A percentile compares a stretch with the other conserved stretches of the same genome.
Evolutionary conservation across 2,888 invertebrate genomes (phyloP).

Genomic region (Protodeltote pygarga): DNA sequence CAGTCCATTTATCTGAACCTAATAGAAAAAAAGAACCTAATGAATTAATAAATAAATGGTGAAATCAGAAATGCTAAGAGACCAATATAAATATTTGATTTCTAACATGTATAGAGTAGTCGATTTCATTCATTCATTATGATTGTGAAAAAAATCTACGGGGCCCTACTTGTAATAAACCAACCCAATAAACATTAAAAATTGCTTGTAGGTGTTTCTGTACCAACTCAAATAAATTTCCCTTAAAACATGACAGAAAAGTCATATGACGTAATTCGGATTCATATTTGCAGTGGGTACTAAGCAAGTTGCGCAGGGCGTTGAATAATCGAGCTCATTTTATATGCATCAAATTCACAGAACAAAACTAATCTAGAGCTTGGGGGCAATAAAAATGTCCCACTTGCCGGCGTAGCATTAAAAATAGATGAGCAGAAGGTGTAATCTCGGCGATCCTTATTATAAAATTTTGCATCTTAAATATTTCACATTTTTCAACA

Average conservation of each 20-base stretch:
- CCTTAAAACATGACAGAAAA: conserved; percentile 20
- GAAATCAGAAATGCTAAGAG: no score
- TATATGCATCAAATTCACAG: conserved; percentile 85
- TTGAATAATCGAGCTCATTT: conserved; percentile 84
- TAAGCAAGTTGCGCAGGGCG: conserved; percentile 72
- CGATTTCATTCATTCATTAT: no score
- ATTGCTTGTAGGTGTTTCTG: no score
- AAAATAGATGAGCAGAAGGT: conserved; percentile 84
- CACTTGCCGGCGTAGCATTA: conserved; percentile 76
- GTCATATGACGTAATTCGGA: conserved; percentile 68
- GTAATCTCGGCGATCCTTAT: conserved; percentile 84
- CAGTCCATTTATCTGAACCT: no score
- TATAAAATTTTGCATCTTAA: conserved; percentile 83
- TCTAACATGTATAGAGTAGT: no score
- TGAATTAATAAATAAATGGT: no score
- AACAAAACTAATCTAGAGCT: conserved; percentile 85
- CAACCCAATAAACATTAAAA: no score
- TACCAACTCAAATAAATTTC: background rate
- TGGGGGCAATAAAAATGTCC: conserved; percentile 84
- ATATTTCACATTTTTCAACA: conserved; percentile 81
- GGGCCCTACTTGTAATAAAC: no score
- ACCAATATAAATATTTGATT: no score
- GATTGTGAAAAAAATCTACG: no score
- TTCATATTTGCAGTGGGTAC: conserved; percentile 68
- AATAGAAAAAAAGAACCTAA: no score